phyloP scores from a whole-genome alignment of 37 sponge, comb jelly and placozoan genomes.

The Bolinopsis microptera region DNA sequence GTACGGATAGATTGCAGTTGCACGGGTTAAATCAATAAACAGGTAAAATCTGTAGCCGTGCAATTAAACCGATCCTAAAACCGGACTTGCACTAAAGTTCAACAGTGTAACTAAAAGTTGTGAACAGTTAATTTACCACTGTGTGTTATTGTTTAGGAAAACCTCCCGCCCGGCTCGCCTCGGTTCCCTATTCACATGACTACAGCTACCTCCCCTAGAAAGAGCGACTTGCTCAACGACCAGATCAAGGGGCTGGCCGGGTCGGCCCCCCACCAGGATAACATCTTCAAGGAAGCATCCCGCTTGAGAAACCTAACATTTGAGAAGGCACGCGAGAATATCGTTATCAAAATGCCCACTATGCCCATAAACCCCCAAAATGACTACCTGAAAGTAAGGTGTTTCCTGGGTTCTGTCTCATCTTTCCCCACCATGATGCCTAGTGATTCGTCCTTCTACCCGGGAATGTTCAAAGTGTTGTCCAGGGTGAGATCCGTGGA shows the following conservation, averaged over 20 bases:
- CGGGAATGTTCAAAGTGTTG: conserved; percentile 63
- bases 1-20: too few relatives aligned
- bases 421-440: neutral
- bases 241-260: conserved; percentile 3
- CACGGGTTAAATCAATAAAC: too few relatives aligned
- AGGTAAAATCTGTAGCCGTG: too few relatives aligned
- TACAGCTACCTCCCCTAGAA: neutral
- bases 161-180: conserved; percentile 40
- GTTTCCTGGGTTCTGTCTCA: conserved; percentile 13
- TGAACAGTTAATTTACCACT: too few relatives aligned
- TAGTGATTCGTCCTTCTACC: neutral
- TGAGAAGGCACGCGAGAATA: conserved; percentile 64
- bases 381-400: conserved; percentile 52
- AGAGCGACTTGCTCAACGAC: neutral
- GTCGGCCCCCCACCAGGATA: neutral
- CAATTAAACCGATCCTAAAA: too few relatives aligned
- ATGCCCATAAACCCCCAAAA: neutral
- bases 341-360: conserved; percentile 35
- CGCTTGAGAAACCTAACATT: conserved; percentile 28
- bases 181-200: conserved; percentile 62
- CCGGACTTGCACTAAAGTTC: too few relatives aligned
- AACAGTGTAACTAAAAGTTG: too few relatives aligned
- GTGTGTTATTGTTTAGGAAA: conserved; percentile 15
- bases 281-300: conserved; percentile 55
- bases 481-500: conserved; percentile 29